Evolutionary conservation across 92 coral and sea anemone species (phyloP).

Genomic region (Metridium senile): DNA sequence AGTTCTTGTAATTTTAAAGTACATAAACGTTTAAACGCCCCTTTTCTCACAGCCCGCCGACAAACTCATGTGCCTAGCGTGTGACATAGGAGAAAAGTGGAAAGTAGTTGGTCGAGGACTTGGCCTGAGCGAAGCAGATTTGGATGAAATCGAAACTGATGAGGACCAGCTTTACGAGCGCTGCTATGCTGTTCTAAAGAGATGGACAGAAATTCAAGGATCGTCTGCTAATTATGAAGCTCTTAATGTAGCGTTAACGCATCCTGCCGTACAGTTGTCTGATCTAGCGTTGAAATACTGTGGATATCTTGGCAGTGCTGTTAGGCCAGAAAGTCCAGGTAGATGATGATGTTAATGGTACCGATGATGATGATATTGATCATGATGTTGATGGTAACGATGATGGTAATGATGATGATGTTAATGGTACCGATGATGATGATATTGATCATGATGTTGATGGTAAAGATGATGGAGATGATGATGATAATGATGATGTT

Average conservation of each 20-base stretch:
- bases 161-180: slow-evolving; percentile 47
- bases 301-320: background rate
- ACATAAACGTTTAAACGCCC: too few relatives aligned
- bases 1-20: too few relatives aligned
- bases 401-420: background rate
- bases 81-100: slow-evolving; percentile 48
- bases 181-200: slow-evolving; percentile 34
- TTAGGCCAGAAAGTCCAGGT: background rate
- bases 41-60: too few relatives aligned
- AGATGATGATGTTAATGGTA: background rate
- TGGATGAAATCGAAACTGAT: slow-evolving; percentile 57
- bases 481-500: background rate
- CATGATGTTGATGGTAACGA: background rate
- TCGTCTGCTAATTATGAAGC: slow-evolving; percentile 38
- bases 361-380: background rate
- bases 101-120: slow-evolving; percentile 46
- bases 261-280: slow-evolving; percentile 6
- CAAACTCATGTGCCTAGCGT: slow-evolving; percentile 35
- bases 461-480: background rate
- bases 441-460: background rate
- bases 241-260: slow-evolving; percentile 24
- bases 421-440: too few relatives aligned
- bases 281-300: slow-evolving; percentile 41
- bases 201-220: slow-evolving; percentile 41
- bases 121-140: slow-evolving; percentile 36